phyloP scores from a whole-genome alignment of 2,113 vertebrate species.

The Galeopterus variegatus region DNA sequence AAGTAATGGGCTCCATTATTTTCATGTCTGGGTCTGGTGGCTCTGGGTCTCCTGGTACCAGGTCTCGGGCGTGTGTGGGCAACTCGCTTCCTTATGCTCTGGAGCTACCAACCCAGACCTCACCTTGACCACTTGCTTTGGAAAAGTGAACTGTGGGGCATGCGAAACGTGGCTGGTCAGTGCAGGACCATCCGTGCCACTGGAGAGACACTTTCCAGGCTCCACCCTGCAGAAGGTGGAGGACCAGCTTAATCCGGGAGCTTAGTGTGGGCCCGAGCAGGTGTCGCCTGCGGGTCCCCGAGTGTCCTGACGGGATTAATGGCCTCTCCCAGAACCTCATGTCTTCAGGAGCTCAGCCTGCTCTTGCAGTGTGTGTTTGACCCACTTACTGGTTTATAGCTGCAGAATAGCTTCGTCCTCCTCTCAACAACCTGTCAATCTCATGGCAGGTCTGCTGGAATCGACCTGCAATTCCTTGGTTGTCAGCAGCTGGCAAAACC shows the following conservation, averaged over 20 bases:
- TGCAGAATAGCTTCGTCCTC: neutral
- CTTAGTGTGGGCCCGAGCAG: too few relatives aligned
- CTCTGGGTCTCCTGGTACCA: neutral
- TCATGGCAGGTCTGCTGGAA: neutral
- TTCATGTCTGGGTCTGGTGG: neutral
- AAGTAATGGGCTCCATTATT: neutral
- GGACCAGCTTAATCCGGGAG: neutral
- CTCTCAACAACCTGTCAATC: neutral
- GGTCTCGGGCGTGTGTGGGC: neutral
- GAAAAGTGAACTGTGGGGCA: rapidly evolving
- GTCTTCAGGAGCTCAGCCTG: neutral
- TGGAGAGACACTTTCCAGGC: neutral
- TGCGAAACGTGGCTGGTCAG: neutral
- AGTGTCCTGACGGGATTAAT: neutral
- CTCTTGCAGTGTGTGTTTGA: neutral
- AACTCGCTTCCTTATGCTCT: neutral
- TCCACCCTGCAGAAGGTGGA: rapidly evolving
- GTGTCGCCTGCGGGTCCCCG: neutral
- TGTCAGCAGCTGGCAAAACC: neutral
- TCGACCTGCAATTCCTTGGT: neutral
- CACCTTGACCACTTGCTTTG: neutral
- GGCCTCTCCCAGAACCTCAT: neutral
- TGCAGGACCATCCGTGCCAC: neutral
- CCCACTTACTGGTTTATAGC: neutral
- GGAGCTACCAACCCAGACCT: neutral